phyloP scores from a whole-genome alignment of 2,797 vertebrate genomes.

The Oryzias dopingdopingensis region DNA sequence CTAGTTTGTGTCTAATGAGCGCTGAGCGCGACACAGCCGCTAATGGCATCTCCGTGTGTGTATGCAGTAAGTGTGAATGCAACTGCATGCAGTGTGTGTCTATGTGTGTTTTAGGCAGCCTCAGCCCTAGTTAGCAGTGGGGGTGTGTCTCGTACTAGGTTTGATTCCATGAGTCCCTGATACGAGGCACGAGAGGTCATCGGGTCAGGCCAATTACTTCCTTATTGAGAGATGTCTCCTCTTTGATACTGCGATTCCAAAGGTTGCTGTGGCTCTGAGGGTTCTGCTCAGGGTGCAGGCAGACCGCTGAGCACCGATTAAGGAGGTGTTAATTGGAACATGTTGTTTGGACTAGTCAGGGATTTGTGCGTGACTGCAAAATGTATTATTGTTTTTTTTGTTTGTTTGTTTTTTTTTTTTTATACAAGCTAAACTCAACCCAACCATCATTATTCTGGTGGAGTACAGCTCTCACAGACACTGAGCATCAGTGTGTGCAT shows the following conservation, averaged over 20 bases:
- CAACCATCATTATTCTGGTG: neutral
- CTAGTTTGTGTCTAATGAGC: conserved; percentile 81
- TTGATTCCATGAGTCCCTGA: conserved; percentile 74
- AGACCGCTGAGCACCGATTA: conserved; percentile 61
- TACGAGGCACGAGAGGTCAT: conserved; percentile 87
- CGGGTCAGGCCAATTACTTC: conserved; percentile 98
- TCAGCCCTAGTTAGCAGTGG: conserved; percentile 67
- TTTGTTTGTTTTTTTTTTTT: conserved; percentile 7
- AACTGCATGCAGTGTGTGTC: conserved; percentile 41
- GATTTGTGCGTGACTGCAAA: conserved; percentile 30
- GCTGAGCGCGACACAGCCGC: conserved; percentile 56
- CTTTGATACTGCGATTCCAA: conserved; percentile 96
- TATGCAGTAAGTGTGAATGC: conserved; percentile 54
- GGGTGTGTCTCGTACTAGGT: conserved; percentile 80
- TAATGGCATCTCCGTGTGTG: conserved; percentile 87
- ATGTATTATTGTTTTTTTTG: conserved; percentile 11
- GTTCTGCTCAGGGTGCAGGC: conserved; percentile 74
- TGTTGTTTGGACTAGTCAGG: conserved; percentile 63
- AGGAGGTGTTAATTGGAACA: conserved; percentile 82
- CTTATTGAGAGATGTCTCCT: conserved; percentile 82
- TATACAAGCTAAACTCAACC: neutral
- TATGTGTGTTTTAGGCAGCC: conserved; percentile 40
- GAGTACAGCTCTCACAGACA: conserved; percentile 1
- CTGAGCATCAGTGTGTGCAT: neutral
- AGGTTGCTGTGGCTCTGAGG: conserved; percentile 79